phyloP scores from a whole-genome alignment of 2,888 invertebrate genomes.

The Lycia hirtaria region DNA sequence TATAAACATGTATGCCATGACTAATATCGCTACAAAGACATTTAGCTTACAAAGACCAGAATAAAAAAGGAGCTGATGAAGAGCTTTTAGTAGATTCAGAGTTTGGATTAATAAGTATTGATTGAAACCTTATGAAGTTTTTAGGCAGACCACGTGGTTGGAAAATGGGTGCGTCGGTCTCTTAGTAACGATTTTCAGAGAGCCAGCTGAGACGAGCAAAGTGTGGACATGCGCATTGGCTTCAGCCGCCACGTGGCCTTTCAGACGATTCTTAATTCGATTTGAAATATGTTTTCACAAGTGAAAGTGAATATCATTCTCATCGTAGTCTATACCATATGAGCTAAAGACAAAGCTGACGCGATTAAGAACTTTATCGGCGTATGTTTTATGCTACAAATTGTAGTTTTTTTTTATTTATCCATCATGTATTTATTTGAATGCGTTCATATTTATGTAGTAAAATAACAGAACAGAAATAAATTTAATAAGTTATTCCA shows the following conservation, averaged over 20 bases:
- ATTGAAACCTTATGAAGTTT: conserved; percentile 33
- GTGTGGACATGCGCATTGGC: conserved; percentile 72
- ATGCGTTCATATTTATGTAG: no score
- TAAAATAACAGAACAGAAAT: not conserved
- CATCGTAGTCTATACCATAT: not conserved
- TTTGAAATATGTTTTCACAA: conserved; percentile 41
- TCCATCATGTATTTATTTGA: no score
- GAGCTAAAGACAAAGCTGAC: not conserved
- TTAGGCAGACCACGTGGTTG: conserved; percentile 59
- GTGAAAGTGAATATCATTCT: conserved; percentile 39
- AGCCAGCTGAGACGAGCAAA: conserved; percentile 72
- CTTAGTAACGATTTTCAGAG: conserved; percentile 79
- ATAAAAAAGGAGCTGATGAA: not conserved
- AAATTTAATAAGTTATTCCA: not conserved
- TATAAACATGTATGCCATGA: not conserved
- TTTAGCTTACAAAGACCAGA: not conserved
- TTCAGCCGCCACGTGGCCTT: conserved; percentile 67
- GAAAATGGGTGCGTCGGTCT: conserved; percentile 56
- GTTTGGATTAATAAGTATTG: conserved; percentile 13
- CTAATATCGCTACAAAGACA: not conserved
- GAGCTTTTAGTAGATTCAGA: not conserved
- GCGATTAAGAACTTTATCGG: not conserved
- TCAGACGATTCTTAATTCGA: conserved; percentile 51
- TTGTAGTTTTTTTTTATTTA: no score
- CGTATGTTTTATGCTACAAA: not conserved